Conservation (phyloP, 2,113 vertebrate species). For the Gambusia holbrooki region DNA sequence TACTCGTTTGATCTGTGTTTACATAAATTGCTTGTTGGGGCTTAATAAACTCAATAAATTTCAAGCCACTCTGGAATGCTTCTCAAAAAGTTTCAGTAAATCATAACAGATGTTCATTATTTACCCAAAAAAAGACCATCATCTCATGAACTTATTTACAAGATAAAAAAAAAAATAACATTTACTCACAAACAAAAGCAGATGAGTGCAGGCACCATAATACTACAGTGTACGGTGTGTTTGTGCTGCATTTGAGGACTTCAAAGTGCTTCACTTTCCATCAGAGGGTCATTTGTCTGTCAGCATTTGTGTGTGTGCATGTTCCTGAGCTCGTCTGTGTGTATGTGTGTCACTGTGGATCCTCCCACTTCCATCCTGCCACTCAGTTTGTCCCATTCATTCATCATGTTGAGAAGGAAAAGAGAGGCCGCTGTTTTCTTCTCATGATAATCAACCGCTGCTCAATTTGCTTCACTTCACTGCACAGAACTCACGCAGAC, state of each 20-base stretch:
- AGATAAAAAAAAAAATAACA: conserved; percentile 56
- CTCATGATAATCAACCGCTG: conserved; percentile 76
- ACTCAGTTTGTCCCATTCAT: conserved; percentile 76
- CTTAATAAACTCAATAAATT: conserved; percentile 69
- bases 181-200: conserved; percentile 52
- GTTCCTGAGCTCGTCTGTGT: conserved; percentile 14
- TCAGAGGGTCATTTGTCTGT: conserved; percentile 68
- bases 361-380: conserved; percentile 73
- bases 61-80: conserved; percentile 37
- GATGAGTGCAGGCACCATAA: conserved; percentile 52
- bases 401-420: conserved; percentile 75
- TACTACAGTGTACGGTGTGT: conserved; percentile 1
- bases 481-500: conserved; percentile 32
- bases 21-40: conserved; percentile 76
- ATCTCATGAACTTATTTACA: conserved; percentile 49
- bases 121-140: conserved; percentile 56
- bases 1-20: conserved; percentile 74
- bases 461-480: conserved; percentile 80
- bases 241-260: conserved; percentile 57
- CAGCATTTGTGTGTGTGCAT: conserved; percentile 38
- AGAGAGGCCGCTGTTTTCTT: conserved; percentile 66
- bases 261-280: conserved; percentile 64
- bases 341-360: conserved; percentile 45
- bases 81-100: conserved; percentile 59
- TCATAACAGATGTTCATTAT: conserved; percentile 62